phyloP scores from a whole-genome alignment of 2,113 vertebrate species.

The Solea senegalensis region DNA sequence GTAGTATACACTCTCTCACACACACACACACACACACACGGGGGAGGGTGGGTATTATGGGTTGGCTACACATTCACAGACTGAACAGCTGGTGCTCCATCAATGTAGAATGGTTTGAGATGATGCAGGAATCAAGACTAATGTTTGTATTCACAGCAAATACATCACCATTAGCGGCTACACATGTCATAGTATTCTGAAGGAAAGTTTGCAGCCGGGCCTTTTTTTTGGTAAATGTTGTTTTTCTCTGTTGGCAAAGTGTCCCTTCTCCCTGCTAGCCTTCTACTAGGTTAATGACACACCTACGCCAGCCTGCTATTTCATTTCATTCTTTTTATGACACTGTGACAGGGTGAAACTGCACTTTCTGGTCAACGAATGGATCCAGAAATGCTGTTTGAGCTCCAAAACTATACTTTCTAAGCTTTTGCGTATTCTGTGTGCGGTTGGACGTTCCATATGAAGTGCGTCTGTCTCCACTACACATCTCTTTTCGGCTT shows the following conservation, averaged over 20 bases:
- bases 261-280: slow-evolving; percentile 51
- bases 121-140: slow-evolving; percentile 76
- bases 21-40: neutral
- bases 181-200: slow-evolving; percentile 58
- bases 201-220: slow-evolving; percentile 54
- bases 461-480: too few species aligned
- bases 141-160: slow-evolving; percentile 70
- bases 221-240: slow-evolving; percentile 65
- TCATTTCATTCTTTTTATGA: slow-evolving; percentile 31
- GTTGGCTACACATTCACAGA: slow-evolving; percentile 36
- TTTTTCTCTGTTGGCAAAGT: slow-evolving; percentile 68
- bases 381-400: neutral
- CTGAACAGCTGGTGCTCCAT: slow-evolving; percentile 71
- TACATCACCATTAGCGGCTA: slow-evolving; percentile 76
- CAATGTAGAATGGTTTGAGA: slow-evolving; percentile 68
- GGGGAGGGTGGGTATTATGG: slow-evolving; percentile 12
- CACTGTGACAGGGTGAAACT: slow-evolving; percentile 28
- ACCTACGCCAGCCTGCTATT: slow-evolving; percentile 46
- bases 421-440: slow-evolving; percentile 7
- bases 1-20: neutral
- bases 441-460: neutral
- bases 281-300: slow-evolving; percentile 63
- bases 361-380: slow-evolving; percentile 17
- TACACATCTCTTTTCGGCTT: too few species aligned
- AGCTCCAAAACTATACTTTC: neutral